Conservation (phyloP, 1,140 invertebrate species). For the Nomia melanderi region DNA sequence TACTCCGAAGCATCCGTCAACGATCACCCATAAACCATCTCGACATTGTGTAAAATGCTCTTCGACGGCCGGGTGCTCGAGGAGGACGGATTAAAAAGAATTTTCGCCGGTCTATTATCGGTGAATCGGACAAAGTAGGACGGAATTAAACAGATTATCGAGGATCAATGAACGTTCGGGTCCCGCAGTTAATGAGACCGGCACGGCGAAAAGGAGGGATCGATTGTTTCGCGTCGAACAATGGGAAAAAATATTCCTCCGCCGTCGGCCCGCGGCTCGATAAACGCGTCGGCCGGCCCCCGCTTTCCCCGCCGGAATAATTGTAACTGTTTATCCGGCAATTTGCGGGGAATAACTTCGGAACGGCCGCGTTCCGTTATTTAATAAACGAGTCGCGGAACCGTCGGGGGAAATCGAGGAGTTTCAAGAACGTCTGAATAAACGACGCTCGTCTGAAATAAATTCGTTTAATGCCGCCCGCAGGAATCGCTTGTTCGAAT, state of each 20-base stretch:
- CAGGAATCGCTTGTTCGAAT: too few species aligned
- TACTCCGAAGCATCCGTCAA: too few species aligned
- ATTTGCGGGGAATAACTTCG: constrained; percentile 3
- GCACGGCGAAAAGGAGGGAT: not conserved
- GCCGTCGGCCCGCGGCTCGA: not conserved
- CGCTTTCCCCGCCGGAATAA: not conserved
- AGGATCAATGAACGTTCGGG: not conserved
- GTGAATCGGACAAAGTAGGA: not conserved
- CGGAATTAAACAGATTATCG: constrained; percentile 6
- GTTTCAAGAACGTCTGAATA: too few species aligned
- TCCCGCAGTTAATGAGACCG: not conserved
- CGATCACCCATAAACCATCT: too few species aligned
- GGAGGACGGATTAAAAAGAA: not conserved
- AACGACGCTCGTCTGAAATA: too few species aligned
- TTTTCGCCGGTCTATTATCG: not conserved
- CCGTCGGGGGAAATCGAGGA: too few species aligned
- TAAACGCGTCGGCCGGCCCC: not conserved
- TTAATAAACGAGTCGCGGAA: too few species aligned
- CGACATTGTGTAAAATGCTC: too few species aligned
- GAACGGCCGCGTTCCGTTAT: not conserved
- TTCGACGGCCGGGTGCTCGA: too few species aligned
- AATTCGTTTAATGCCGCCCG: too few species aligned
- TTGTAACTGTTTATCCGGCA: not conserved
- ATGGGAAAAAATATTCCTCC: not conserved
- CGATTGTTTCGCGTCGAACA: constrained; percentile 3